phyloP scores from a whole-genome alignment of 2,888 invertebrate species.

The Allygus modestus region DNA sequence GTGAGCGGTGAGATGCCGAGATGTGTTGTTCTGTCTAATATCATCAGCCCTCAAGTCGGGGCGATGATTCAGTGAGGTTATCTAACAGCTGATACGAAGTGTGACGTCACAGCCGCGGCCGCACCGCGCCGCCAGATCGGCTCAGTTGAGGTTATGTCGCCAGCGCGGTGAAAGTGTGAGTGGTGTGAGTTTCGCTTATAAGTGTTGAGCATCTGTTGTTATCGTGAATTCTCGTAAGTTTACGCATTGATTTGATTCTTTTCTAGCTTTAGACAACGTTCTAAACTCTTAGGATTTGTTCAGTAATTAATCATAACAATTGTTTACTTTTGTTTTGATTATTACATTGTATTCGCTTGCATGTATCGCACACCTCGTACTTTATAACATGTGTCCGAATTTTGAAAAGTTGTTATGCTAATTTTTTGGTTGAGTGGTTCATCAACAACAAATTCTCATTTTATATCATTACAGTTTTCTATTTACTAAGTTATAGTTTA shows the following conservation, averaged over 20 bases:
- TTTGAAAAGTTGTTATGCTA: no score
- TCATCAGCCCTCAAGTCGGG: background rate
- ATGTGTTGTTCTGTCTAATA: background rate
- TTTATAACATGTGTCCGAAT: no score
- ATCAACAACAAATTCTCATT: no score
- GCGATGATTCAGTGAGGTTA: conserved; percentile 43
- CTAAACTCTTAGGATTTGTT: no score
- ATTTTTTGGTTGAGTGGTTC: no score
- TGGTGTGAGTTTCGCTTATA: conserved; percentile 12
- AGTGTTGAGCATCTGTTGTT: conserved; percentile 9
- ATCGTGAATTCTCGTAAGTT: conserved; percentile 47
- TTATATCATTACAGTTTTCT: no score
- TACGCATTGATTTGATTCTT: background rate
- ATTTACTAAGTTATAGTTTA: no score
- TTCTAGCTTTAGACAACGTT: no score
- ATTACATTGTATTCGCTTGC: no score
- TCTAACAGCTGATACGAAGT: conserved; percentile 50
- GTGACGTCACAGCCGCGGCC: conserved; percentile 34
- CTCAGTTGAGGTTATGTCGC: conserved; percentile 56
- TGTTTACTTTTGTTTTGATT: no score
- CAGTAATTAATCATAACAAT: no score
- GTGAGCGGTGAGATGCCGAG: background rate
- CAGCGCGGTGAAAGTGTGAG: conserved; percentile 42
- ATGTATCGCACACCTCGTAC: no score
- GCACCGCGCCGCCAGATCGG: background rate